phyloP scores from a whole-genome alignment of 2,113 vertebrate genomes.

The Perca fluviatilis region DNA sequence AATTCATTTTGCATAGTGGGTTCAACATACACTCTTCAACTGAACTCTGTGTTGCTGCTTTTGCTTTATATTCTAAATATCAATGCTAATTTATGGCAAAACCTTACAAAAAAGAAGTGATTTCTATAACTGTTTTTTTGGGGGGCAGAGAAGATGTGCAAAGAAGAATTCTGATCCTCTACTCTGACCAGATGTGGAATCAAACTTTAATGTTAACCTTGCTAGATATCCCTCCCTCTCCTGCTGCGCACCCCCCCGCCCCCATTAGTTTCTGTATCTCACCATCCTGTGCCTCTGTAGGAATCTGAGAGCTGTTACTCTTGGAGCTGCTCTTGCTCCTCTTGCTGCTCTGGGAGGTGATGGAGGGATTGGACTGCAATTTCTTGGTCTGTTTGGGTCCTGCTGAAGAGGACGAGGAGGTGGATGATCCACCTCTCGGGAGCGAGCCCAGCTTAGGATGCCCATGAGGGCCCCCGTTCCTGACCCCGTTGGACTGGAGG shows the following conservation, averaged over 20 bases:
- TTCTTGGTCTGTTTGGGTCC: constrained; percentile 86
- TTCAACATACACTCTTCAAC: not conserved
- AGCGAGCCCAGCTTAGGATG: constrained; percentile 78
- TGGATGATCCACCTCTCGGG: constrained; percentile 79
- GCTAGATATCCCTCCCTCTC: not conserved
- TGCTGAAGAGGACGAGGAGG: constrained; percentile 79
- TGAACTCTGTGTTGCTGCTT: not conserved
- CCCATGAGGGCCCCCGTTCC: constrained; percentile 76
- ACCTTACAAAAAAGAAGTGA: not conserved
- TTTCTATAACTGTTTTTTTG: no score
- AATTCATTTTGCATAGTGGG: constrained; percentile 2
- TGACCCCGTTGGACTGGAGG: constrained; percentile 69
- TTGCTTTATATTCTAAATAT: not conserved
- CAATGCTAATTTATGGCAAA: not conserved
- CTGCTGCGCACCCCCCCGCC: no score
- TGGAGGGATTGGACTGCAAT: constrained; percentile 90
- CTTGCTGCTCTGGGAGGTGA: constrained; percentile 94
- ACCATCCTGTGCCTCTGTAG: constrained; percentile 94
- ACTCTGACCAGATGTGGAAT: not conserved
- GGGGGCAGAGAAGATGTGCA: constrained; percentile 15
- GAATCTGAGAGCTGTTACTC: constrained; percentile 92
- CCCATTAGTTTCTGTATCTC: constrained; percentile 53
- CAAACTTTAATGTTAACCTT: not conserved
- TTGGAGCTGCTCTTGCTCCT: constrained; percentile 94
- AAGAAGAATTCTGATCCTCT: constrained; percentile 5